These are phyloP conservation scores for Acronicta psi DNA, from an alignment of 2,888 invertebrate species.

Conservation along the genomic window DNA sequence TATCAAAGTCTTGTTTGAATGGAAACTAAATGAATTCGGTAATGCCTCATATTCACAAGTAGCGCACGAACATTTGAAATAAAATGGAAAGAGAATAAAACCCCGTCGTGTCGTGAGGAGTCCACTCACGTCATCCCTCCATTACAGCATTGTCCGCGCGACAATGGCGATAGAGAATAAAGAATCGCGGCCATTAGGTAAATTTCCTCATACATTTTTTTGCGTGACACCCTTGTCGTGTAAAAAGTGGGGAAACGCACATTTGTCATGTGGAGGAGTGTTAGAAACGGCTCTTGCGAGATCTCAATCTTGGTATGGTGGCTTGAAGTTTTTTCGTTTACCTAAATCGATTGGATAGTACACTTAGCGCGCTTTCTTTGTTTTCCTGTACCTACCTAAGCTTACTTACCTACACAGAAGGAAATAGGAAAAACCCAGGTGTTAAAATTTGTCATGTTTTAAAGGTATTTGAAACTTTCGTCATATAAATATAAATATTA, in stretches of 20 bases:
- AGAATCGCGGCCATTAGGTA: constrained; percentile 88
- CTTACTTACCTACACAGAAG: too few relatives aligned
- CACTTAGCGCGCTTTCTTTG: constrained; percentile 49
- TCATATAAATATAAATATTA: too few relatives aligned
- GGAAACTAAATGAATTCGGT: constrained; percentile 44
- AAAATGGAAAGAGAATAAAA: constrained; percentile 73
- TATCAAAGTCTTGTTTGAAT: constrained; percentile 28
- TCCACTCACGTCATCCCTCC: constrained; percentile 87
- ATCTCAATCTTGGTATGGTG: constrained; percentile 77
- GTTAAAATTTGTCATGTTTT: too few relatives aligned
- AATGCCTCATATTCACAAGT: constrained; percentile 57
- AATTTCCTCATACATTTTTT: constrained; percentile 89
- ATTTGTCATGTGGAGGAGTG: constrained; percentile 81
- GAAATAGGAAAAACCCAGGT: too few relatives aligned
- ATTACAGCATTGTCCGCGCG: constrained; percentile 86
- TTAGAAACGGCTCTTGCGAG: constrained; percentile 65
- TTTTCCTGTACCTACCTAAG: too few relatives aligned
- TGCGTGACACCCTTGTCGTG: constrained; percentile 84
- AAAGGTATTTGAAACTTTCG: too few relatives aligned
- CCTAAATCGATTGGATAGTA: constrained; percentile 70
- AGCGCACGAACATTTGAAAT: constrained; percentile 67
- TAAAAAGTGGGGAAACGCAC: constrained; percentile 79
- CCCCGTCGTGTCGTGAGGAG: constrained; percentile 63
- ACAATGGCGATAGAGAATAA: constrained; percentile 87
- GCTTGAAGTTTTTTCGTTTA: constrained; percentile 67